Conservation (phyloP, 2,888 invertebrate species). For the Cenopis cana region DNA sequence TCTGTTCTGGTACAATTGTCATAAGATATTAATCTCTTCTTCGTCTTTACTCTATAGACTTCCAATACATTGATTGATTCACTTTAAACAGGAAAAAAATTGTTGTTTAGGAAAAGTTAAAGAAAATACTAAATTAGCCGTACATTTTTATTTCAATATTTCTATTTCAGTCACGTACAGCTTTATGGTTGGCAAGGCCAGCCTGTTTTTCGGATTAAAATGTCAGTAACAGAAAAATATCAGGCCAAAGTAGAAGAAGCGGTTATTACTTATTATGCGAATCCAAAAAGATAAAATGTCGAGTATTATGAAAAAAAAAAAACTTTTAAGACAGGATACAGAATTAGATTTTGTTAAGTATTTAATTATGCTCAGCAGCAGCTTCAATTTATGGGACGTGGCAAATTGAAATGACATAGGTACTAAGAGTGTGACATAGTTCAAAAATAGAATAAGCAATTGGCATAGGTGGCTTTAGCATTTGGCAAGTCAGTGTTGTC, state of each 20-base stretch:
- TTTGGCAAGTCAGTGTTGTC: neutral
- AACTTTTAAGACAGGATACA: slow-evolving; percentile 8
- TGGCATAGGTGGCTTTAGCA: neutral
- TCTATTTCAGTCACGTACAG: slow-evolving; percentile 73
- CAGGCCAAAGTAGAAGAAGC: slow-evolving; percentile 53
- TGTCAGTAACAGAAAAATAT: slow-evolving; percentile 75
- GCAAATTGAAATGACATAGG: too few relatives aligned
- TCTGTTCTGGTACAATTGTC: slow-evolving; percentile 1
- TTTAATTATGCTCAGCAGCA: neutral
- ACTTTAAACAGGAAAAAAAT: neutral
- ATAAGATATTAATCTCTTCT: too few relatives aligned
- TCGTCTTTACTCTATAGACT: too few relatives aligned
- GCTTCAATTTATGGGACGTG: neutral
- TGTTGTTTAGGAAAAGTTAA: slow-evolving; percentile 22
- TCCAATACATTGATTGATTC: too few relatives aligned
- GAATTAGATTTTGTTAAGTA: neutral
- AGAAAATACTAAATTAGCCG: slow-evolving; percentile 17
- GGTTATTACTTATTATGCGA: slow-evolving; percentile 46
- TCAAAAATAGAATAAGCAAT: too few relatives aligned
- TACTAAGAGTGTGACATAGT: too few relatives aligned
- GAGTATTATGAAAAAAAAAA: slow-evolving; percentile 28
- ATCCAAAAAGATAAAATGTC: slow-evolving; percentile 10
- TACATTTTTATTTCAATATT: slow-evolving; percentile 54
- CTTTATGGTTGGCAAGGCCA: slow-evolving; percentile 67
- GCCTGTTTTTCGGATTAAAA: slow-evolving; percentile 72